phyloP scores from a whole-genome alignment of 1,140 invertebrate genomes.

The Hydropsyche tenuis region DNA sequence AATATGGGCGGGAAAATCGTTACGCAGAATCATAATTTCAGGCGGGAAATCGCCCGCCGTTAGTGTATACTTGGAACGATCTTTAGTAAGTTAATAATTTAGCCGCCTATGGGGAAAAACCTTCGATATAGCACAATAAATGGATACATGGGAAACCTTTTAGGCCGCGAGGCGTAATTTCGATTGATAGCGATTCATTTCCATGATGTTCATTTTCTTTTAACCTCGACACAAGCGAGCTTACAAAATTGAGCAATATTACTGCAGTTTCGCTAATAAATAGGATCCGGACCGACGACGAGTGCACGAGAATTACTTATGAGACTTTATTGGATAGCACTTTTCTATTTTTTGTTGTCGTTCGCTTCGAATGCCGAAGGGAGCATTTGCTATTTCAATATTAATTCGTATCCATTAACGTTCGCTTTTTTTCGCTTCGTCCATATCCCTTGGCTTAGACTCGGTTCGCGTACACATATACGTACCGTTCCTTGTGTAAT shows the following conservation, averaged over 20 bases:
- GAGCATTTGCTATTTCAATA: not conserved
- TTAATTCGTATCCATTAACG: not conserved
- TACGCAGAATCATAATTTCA: slow-evolving; percentile 36
- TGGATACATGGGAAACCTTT: slow-evolving; percentile 46
- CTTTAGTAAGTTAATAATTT: slow-evolving; percentile 42
- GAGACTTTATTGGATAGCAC: too few relatives aligned
- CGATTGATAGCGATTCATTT: slow-evolving; percentile 42
- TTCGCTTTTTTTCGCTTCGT: not conserved
- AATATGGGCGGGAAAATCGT: slow-evolving; percentile 24
- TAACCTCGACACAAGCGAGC: too few relatives aligned
- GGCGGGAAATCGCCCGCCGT: slow-evolving; percentile 21
- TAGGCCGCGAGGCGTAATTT: slow-evolving; percentile 41
- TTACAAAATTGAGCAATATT: not conserved
- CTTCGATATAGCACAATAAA: slow-evolving; percentile 44
- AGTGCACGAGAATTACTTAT: too few relatives aligned
- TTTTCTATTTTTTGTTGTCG: not conserved
- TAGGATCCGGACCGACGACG: too few relatives aligned
- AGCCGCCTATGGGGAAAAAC: slow-evolving; percentile 41
- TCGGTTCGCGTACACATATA: not conserved
- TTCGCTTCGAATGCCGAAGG: not conserved
- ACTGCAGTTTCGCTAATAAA: slow-evolving; percentile 14
- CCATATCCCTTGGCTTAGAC: not conserved
- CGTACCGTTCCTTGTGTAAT: slow-evolving; percentile 18
- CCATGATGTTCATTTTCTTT: slow-evolving; percentile 31
- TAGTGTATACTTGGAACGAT: slow-evolving; percentile 31